Base-by-base conservation (phyloP, 1,140 invertebrate genomes). In the Potamilus streckersoni region DNA sequence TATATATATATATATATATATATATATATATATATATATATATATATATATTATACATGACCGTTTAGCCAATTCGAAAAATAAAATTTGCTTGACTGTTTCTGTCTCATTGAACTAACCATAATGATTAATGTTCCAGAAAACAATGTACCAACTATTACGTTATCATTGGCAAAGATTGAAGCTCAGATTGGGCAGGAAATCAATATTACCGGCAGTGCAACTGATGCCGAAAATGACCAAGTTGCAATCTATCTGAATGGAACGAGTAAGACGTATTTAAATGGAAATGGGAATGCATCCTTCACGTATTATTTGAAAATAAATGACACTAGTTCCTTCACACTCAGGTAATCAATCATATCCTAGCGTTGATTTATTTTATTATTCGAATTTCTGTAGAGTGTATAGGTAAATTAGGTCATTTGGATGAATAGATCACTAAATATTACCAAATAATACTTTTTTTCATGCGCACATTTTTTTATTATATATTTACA, bases 241-340 rank as follows among this genome's bases (percentile, higher is more conserved):
- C 58, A 61, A 64, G 61, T 72, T 11, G 65, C 70, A 20, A n/a
- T 72, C 3, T 65, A 72, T 58, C 63, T 72, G 27, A 15, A 64
- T 72, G 70, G 70, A 20, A 61, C 62, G 14, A 15, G 58, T 17
- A 15, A 8, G 2, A 27, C 17, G 1, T 63, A 62, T 12, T 14
- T 65, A 19, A 15, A 17, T 2, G 62, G 27, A 57, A 17, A 68
- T 2, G 58, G 12, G 20, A 65, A 56, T n/a, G 20, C 38, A 8
- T 62, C 59, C 14, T 71, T 19, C 3, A 65, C 19, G 8, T 72
- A 72, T 23, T 12, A 5, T 0, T 72, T 61, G 70, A 64, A 0
- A 3, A 57, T 72, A 19, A 61, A 31, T 56, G 58, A 55, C 58
- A 23, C 23, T 8, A 31, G 57, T 4, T 49, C 70, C 49, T 38